Evolutionary conservation across 2,888 invertebrate species (phyloP), one percentile per base, ranked within the genome.

Genomic region (Sminthurides aquaticus): DNA sequence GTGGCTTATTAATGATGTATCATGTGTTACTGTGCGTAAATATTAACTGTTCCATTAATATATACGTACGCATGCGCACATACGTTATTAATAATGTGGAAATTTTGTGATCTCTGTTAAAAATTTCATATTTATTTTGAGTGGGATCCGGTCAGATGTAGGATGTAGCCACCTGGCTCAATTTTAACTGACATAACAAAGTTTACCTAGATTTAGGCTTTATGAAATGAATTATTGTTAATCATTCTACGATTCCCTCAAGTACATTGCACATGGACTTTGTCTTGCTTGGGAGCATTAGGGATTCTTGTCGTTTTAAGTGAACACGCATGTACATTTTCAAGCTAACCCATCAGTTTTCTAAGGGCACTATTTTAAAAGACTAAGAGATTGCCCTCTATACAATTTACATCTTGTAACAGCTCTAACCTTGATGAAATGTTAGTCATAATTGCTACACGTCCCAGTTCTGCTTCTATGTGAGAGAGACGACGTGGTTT

Each of bases 1-100:
- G 69, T 52, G 71, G 69, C 25, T 71, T 63, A 64, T 64, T 60
- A 64, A 64, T 64, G 43, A 69, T 64, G 59, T 59, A 56, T 49
- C 28, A 59, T 59, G 27, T 55, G 55, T 34, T 54, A 29, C 49
- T 28, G 52, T 62, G 29, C 56, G 60, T 60, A 55, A 62, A 20
- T 56, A 57, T 26, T 34, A 20, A 54, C 15, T 43, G 25, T 54
- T 28, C 20, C 29, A 59, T 22, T 22, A 59, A 48, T 56, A 5
- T 48, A 49, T 62, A 62, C 57, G 54, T 63, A 63, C 54, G 55
- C 55, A 55, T 56, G 43, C 57, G 52, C 27, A 29, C 59, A 60
- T 52, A 55, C 60, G 48, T 64, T 60, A 55, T 59, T 64, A 60
- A 64, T 64, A 59, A 22, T 59, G 57, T 43, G 26, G 59, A 63